A percentile compares a stretch with the other conserved stretches of the same genome.
These are phyloP conservation scores for Pseudochirops corinnae DNA, from an alignment of 2,797 vertebrate genomes.

Conservation along the genomic window DNA sequence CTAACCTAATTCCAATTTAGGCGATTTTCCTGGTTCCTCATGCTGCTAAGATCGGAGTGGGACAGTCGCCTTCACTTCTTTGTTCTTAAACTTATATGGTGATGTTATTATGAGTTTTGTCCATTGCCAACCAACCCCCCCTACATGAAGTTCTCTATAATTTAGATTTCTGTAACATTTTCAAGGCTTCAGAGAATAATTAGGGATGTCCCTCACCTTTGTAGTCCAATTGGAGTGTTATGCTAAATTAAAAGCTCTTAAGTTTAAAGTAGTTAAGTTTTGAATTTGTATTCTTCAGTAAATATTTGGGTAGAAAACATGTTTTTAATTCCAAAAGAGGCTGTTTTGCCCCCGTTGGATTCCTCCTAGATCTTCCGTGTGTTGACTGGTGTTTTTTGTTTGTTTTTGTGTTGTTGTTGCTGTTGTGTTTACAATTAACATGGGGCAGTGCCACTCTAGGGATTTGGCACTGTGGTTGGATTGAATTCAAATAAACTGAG, in stretches of 20 bases:
- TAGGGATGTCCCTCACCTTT: neutral
- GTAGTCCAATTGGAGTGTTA: neutral
- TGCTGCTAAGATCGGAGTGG: neutral
- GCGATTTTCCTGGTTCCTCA: neutral
- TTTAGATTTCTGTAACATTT: neutral
- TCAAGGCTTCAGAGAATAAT: neutral
- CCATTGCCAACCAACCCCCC: neutral
- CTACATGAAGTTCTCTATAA: neutral
- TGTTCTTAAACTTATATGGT: neutral
- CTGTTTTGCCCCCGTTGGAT: neutral
- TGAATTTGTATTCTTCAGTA: neutral
- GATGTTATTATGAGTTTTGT: neutral
- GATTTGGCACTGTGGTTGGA: neutral
- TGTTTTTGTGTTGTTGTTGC: too few species aligned
- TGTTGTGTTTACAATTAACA: neutral
- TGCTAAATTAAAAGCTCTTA: too few species aligned
- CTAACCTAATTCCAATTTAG: neutral
- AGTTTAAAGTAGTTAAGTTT: neutral
- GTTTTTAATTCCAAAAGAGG: neutral
- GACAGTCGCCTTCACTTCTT: neutral
- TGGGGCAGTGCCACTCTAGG: neutral
- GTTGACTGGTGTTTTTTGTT: neutral
- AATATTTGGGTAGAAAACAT: neutral
- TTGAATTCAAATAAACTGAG: neutral
- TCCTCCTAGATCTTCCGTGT: neutral